Base-by-base conservation (phyloP, 1,140 invertebrate species). In the Helicorthomorpha holstii region DNA sequence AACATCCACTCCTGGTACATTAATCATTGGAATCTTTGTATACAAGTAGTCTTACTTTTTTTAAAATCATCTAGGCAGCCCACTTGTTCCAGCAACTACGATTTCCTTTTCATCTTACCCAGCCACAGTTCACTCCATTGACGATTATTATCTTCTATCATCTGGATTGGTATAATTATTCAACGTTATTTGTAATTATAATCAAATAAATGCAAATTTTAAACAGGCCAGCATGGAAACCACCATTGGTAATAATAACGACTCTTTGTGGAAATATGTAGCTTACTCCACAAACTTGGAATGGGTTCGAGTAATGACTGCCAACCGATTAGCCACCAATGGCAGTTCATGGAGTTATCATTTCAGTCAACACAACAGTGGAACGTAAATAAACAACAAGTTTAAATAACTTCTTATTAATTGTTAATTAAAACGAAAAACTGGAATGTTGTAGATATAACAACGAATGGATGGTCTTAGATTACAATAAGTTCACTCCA, bases 51-150 rank as follows among this genome's bases (percentile, higher is more conserved):
- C 19, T 41, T 41, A 12, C 38, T 19, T 41, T 12, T 21, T 22
- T 46, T 46, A 7, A 7, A 10, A 4, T 46, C 19, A 22, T 7
- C 59, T 53, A 56, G 49, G 60, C 27, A 68, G 73, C 34, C 59
- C 69, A 7, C 59, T 69, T 1, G 77, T 83, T 23, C 78, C 83
- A 1, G 82, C 82, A 1, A 66, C 68, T 50, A 73, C 76, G 4
- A 75, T 87, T 51, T 75, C 78, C 7, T 88, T 92, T 66, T 84
- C 88, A 1, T 84, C 88, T 0, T 95, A 93, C 66, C 89, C 91
- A 0, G 91, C 85, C 16, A 75, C 81, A 0, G 61, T 95, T 1
- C 81, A 80, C 29, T 93, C 89, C 26, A 80, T 82, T 45, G 90
- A 95, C 65, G 90, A 94, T 60, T 91, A 83, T 64, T 93, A 92